A percentile compares a stretch with the other conserved stretches of the same genome.
Conservation (phyloP, 1,140 invertebrate genomes). For the Paraescarpia echinospica region DNA sequence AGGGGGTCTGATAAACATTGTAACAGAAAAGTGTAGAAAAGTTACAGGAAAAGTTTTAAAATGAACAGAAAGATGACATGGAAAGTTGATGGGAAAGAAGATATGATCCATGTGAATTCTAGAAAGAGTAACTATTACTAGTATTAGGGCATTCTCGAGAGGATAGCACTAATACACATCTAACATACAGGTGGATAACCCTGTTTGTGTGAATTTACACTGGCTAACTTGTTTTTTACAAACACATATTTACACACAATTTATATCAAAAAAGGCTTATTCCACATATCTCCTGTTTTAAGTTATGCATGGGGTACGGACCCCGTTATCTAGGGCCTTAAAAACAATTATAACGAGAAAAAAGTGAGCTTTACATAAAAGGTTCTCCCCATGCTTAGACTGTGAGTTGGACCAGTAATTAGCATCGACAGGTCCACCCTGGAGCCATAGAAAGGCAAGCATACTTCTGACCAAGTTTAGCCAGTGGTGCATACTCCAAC, state of each 20-base stretch:
- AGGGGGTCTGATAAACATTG: too few species aligned
- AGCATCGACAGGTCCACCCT: neutral
- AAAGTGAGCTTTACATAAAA: neutral
- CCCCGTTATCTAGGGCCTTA: neutral
- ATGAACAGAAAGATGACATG: too few species aligned
- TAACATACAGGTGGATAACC: neutral
- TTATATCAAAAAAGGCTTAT: neutral
- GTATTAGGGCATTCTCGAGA: neutral
- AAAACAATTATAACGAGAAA: neutral
- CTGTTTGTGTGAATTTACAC: neutral
- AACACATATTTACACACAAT: neutral
- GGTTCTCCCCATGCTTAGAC: neutral
- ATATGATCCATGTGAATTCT: neutral
- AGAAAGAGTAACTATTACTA: too few species aligned
- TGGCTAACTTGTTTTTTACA: neutral
- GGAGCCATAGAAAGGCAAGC: neutral
- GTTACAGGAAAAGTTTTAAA: too few species aligned
- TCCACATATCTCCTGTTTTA: neutral
- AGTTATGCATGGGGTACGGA: neutral
- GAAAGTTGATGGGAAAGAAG: neutral
- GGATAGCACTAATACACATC: neutral
- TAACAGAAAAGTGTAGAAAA: too few species aligned
- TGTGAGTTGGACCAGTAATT: neutral
- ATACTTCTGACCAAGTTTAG: neutral
- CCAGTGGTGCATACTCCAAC: neutral